These are phyloP conservation scores for Sanderia malayensis DNA, from an alignment of 30 jellyfish, hydroid and myxozoan species.

Conservation along the genomic window DNA sequence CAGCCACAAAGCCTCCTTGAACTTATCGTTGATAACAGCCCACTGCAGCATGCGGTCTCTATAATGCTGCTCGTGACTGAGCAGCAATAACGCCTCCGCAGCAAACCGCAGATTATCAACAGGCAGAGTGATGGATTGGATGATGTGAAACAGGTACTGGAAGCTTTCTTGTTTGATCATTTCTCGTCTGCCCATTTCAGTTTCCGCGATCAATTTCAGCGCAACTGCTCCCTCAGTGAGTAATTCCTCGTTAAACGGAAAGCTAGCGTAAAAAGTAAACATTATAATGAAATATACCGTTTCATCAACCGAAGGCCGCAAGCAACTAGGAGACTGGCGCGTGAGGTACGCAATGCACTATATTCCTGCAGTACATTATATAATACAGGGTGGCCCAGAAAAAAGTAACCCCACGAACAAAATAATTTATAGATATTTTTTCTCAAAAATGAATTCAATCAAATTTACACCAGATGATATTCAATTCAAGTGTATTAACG, in stretches of 20 bases:
- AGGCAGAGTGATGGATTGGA: constrained; percentile 34
- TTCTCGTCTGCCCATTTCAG: constrained; percentile 38
- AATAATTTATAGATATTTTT: too few relatives aligned
- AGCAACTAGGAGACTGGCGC: too few relatives aligned
- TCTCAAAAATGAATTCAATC: too few relatives aligned
- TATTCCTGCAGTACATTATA: too few relatives aligned
- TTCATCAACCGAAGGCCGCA: too few relatives aligned
- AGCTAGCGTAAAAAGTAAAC: constrained; percentile 35
- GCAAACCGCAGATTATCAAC: constrained; percentile 45
- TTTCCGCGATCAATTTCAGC: constrained; percentile 65
- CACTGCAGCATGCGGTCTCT: constrained; percentile 69
- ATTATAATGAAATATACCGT: too few relatives aligned
- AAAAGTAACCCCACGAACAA: too few relatives aligned
- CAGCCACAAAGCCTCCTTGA: constrained; percentile 57
- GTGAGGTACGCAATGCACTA: too few relatives aligned
- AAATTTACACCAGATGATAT: too few relatives aligned
- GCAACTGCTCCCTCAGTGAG: constrained; percentile 82
- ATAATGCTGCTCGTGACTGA: constrained; percentile 40
- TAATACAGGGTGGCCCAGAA: too few relatives aligned
- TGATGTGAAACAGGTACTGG: constrained; percentile 50
- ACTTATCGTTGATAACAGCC: constrained; percentile 60
- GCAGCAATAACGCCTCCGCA: constrained; percentile 44
- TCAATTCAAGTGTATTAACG: too few relatives aligned
- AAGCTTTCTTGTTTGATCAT: constrained; percentile 51
- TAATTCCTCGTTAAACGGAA: constrained; percentile 48